phyloP scores from a whole-genome alignment of 2,888 invertebrate species.

The Chymomyza fuscimana region DNA sequence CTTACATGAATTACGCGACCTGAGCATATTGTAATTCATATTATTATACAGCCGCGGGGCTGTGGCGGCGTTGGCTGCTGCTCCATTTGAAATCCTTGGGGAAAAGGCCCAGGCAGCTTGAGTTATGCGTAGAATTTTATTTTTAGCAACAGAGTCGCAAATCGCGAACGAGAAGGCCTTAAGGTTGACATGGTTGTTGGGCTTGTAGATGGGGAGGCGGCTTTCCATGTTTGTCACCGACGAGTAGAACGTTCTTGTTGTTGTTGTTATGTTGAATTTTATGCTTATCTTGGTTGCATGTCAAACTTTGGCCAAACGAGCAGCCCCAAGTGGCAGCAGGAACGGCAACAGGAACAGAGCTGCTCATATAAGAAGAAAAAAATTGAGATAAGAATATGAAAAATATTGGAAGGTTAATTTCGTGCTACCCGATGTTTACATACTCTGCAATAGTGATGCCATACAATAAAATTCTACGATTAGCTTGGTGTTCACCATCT shows the following conservation, averaged over 20 bases:
- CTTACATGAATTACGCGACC: constrained; percentile 63
- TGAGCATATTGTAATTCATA: constrained; percentile 67
- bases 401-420: neutral
- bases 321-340: neutral
- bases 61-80: neutral
- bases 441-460: neutral
- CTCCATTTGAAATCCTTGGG: constrained; percentile 55
- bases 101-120: constrained; percentile 26
- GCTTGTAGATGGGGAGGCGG: neutral
- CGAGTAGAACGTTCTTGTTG: neutral
- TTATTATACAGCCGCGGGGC: constrained; percentile 42
- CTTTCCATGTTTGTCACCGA: constrained; percentile 14
- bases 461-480: neutral
- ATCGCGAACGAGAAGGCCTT: neutral
- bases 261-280: constrained; percentile 14
- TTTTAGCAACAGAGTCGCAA: constrained; percentile 4
- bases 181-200: neutral
- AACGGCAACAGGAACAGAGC: neutral
- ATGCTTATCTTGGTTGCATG: constrained; percentile 25
- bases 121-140: constrained; percentile 5
- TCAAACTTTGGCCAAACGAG: constrained; percentile 43
- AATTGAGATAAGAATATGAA: neutral
- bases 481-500: too few species aligned
- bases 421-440: neutral
- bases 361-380: neutral